A percentile compares a stretch with the other conserved stretches of the same genome.
Evolutionary conservation across 2,888 invertebrate genomes (phyloP).

Genomic region (Meandrusa payeni): DNA sequence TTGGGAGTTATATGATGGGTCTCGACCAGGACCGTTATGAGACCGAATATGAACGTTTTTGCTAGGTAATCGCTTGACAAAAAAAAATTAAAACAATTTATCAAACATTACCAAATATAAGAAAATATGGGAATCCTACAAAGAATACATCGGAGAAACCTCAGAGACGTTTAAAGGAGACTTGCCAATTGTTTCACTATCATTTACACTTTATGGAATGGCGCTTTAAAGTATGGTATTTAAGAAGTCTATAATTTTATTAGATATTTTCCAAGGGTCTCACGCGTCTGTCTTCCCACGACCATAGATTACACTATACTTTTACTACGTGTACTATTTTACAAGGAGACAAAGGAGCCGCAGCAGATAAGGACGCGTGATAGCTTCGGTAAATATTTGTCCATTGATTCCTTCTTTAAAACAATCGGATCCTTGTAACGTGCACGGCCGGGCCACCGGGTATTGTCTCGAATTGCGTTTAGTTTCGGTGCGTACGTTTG

Average conservation of each 20-base stretch:
- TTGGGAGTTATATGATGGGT: too few relatives aligned
- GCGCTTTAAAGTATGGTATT: constrained; percentile 1
- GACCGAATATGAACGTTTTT: too few relatives aligned
- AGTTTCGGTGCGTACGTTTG: too few relatives aligned
- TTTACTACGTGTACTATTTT: constrained; percentile 3
- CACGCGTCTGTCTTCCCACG: constrained; percentile 17
- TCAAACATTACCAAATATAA: too few relatives aligned
- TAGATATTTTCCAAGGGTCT: constrained; percentile 1
- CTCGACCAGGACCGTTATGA: too few relatives aligned
- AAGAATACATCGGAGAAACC: too few relatives aligned
- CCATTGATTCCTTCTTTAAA: constrained; percentile 51
- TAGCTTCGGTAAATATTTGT: constrained; percentile 46
- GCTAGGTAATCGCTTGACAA: too few relatives aligned
- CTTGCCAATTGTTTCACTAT: too few relatives aligned
- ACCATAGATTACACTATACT: constrained; percentile 14
- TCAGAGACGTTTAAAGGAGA: too few relatives aligned
- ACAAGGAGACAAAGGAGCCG: constrained; percentile 23
- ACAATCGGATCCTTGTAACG: constrained; percentile 37
- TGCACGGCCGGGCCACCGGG: constrained; percentile 15
- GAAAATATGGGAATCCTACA: too few relatives aligned
- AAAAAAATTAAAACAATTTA: too few relatives aligned
- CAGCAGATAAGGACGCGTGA: constrained; percentile 33
- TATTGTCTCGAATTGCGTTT: too few relatives aligned
- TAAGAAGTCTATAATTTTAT: constrained; percentile 10
- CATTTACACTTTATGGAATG: neutral